Conservation (phyloP, 2,888 invertebrate species). For the Chironomus riparius region DNA sequence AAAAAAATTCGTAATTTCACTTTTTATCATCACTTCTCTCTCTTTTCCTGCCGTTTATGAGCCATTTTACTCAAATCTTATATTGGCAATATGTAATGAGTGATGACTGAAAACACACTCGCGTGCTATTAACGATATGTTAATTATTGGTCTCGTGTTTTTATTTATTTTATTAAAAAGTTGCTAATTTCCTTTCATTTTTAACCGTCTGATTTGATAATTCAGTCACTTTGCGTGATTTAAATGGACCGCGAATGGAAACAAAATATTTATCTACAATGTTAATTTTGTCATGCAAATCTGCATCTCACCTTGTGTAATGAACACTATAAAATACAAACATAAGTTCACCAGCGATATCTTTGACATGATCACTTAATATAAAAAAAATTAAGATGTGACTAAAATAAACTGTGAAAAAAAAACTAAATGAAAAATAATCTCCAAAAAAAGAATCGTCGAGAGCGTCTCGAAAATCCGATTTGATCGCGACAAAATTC, state of each 20-base stretch:
- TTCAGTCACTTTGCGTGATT: not conserved
- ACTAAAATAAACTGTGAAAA: not conserved
- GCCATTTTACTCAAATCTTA: too few species aligned
- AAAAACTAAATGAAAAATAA: not conserved
- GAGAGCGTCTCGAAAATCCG: not conserved
- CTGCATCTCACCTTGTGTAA: conserved; percentile 24
- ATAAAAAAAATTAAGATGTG: not conserved
- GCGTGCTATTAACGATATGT: not conserved
- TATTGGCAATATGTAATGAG: too few species aligned
- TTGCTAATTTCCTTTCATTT: not conserved
- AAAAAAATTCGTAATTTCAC: not conserved
- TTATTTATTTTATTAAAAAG: not conserved
- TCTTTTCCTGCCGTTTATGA: not conserved
- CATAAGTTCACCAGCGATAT: conserved; percentile 20
- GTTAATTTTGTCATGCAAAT: not conserved
- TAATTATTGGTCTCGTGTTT: not conserved
- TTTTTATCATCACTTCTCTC: not conserved
- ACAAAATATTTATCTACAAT: not conserved
- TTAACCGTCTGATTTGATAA: not conserved
- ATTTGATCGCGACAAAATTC: conserved; percentile 25
- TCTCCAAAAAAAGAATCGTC: not conserved
- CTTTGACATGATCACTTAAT: conserved; percentile 15
- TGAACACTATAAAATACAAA: conserved; percentile 5
- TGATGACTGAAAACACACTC: not conserved
- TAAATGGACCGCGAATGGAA: not conserved